Evolutionary conservation across 2,113 vertebrate genomes (phyloP).

Genomic region (Protomyctophum bolini): DNA sequence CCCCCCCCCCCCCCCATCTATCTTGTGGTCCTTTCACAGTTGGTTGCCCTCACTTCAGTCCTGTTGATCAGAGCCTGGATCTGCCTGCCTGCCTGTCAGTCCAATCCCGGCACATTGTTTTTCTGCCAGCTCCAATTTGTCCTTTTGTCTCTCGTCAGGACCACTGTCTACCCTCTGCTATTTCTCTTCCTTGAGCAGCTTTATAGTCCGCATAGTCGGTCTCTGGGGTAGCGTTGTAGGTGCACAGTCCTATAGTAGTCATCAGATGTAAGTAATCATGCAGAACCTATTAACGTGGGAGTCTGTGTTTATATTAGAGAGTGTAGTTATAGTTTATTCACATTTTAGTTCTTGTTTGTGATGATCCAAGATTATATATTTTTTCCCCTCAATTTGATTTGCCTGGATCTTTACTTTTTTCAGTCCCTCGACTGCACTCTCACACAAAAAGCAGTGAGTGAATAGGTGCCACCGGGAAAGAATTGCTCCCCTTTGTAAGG

Average conservation of each 20-base stretch:
- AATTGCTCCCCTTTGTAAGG: conserved; percentile 66
- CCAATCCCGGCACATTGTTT: conserved; percentile 42
- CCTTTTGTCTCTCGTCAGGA: conserved; percentile 33
- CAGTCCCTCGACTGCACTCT: not conserved
- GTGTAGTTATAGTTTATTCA: not conserved
- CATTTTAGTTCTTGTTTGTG: conserved; percentile 1
- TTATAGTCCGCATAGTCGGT: not conserved
- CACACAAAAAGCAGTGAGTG: conserved; percentile 31
- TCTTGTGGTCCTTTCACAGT: conserved; percentile 23
- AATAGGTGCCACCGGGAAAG: conserved; percentile 32
- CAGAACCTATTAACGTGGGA: too few species aligned
- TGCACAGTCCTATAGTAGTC: too few species aligned
- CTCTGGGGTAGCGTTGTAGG: too few species aligned
- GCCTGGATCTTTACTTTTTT: not conserved
- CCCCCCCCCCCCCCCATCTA: conserved; percentile 13
- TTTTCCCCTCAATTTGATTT: not conserved
- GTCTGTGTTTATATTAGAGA: too few species aligned
- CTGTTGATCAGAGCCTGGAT: conserved; percentile 13
- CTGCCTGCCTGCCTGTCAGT: conserved; percentile 28
- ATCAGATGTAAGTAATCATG: too few species aligned
- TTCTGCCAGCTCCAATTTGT: conserved; percentile 54
- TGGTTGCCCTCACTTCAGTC: conserved; percentile 31
- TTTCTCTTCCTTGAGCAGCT: conserved; percentile 16
- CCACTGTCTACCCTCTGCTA: conserved; percentile 7
- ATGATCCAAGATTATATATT: not conserved